Evolutionary conservation across 2,113 vertebrate species (phyloP).

Genomic region (Vidua chalybeata): DNA sequence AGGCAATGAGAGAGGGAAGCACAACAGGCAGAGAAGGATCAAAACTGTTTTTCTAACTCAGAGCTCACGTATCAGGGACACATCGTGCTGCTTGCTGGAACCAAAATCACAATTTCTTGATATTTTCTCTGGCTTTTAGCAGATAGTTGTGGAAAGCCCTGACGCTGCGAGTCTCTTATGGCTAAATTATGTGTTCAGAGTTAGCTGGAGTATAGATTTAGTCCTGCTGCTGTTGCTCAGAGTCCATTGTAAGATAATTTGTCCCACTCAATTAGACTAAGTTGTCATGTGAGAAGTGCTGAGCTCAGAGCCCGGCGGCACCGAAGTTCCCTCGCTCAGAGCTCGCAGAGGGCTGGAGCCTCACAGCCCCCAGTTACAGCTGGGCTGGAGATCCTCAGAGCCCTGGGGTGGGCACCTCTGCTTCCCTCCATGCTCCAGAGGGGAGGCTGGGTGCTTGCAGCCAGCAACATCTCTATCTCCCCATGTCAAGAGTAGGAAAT

Average conservation of each 20-base stretch:
- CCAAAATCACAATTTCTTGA: background rate
- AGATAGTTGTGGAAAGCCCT: conserved; percentile 10
- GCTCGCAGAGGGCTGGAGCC: background rate
- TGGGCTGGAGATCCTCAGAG: background rate
- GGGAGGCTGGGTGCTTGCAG: background rate
- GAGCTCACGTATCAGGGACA: background rate
- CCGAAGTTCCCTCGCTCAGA: background rate
- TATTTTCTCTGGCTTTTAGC: conserved; percentile 14
- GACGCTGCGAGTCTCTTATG: conserved; percentile 23
- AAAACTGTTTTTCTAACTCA: background rate
- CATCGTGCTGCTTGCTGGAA: background rate
- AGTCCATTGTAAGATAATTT: conserved; percentile 70
- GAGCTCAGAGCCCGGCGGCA: conserved; percentile 5
- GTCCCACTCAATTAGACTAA: conserved; percentile 71
- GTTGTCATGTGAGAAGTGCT: conserved; percentile 64
- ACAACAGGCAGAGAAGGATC: background rate
- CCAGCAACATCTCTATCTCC: accelerated
- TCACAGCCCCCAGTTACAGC: accelerated
- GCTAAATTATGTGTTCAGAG: conserved; percentile 58
- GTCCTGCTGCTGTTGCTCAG: conserved; percentile 50
- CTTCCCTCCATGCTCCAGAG: accelerated
- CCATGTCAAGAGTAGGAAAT: accelerated
- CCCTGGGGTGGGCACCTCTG: background rate
- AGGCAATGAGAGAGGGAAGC: background rate
- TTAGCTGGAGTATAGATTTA: conserved; percentile 58